Percentiles rank a stretch among this genome's conserved stretches.
These are phyloP conservation scores for Subanguina moxae DNA, from an alignment of 1,140 invertebrate genomes.

Conservation along the genomic window DNA sequence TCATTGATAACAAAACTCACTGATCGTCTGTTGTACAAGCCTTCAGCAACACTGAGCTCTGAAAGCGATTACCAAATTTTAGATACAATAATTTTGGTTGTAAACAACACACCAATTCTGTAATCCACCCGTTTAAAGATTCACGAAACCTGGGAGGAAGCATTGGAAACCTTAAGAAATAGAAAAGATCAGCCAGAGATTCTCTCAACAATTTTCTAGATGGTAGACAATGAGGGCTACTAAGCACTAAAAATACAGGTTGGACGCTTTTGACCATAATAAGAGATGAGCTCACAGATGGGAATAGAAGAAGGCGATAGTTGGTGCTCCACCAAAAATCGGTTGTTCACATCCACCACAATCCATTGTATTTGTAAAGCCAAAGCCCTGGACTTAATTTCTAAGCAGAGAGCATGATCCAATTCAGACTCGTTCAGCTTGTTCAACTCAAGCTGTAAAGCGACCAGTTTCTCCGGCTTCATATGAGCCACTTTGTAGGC, in stretches of 20 bases:
- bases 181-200: conserved; percentile 42
- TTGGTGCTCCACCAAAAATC: conserved; percentile 35
- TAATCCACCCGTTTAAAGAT: conserved; percentile 31
- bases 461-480: conserved; percentile 27
- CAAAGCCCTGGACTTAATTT: conserved; percentile 33
- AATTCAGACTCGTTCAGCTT: conserved; percentile 27
- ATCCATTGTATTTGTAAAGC: conserved; percentile 45
- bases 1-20: no score
- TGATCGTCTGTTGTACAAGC: conserved; percentile 37
- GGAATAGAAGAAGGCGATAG: conserved; percentile 17
- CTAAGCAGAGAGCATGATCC: conserved; percentile 28
- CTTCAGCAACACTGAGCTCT: conserved; percentile 36
- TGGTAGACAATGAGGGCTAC: not conserved
- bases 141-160: conserved; percentile 37
- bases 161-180: conserved; percentile 43
- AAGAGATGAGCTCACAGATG: conserved; percentile 19
- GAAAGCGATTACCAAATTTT: conserved; percentile 7
- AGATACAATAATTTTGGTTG: no score
- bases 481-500: conserved; percentile 36
- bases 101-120: conserved; percentile 28
- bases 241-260: conserved; percentile 21
- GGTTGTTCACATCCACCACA: conserved; percentile 31
- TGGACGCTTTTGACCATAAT: not conserved
- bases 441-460: conserved; percentile 30
- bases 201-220: conserved; percentile 19